Evolutionary conservation across 35 echinoderm and acorn worm genomes (phyloP).

Genomic region (Hemicentrotus pulcherrimus): DNA sequence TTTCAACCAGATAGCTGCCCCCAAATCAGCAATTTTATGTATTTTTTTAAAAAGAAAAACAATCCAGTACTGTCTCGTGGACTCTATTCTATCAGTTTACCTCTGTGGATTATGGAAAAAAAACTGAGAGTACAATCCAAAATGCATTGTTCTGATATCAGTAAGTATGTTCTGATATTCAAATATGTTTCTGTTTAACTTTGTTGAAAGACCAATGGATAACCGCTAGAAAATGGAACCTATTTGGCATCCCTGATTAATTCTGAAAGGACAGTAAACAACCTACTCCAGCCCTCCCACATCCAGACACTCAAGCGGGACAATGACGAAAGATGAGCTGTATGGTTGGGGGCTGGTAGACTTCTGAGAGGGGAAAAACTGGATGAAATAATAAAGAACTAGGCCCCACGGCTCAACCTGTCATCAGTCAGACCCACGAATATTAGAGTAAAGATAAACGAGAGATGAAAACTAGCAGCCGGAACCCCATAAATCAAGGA

Average conservation of each 20-base stretch:
- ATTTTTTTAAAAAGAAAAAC: no score
- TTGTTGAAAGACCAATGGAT: background rate
- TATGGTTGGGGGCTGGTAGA: background rate
- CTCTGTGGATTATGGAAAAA: no score
- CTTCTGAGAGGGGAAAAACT: background rate
- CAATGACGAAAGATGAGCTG: background rate
- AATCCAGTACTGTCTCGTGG: no score
- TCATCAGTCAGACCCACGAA: background rate
- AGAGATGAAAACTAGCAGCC: background rate
- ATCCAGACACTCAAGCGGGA: background rate
- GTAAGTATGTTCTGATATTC: no score
- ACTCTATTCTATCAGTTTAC: no score
- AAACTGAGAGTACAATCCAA: no score
- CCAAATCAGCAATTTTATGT: no score
- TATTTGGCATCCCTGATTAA: background rate
- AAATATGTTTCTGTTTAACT: no score
- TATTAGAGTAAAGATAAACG: background rate
- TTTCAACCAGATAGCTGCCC: no score
- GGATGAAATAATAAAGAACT: background rate
- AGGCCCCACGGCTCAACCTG: background rate
- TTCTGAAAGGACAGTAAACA: background rate
- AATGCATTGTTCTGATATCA: no score
- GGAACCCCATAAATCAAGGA: background rate
- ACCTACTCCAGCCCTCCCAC: background rate
- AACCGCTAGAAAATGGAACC: background rate